A percentile compares a stretch with the other conserved stretches of the same genome.
phyloP scores from a whole-genome alignment of 2,797 vertebrate species.

The Sebastes hopkinsi region DNA sequence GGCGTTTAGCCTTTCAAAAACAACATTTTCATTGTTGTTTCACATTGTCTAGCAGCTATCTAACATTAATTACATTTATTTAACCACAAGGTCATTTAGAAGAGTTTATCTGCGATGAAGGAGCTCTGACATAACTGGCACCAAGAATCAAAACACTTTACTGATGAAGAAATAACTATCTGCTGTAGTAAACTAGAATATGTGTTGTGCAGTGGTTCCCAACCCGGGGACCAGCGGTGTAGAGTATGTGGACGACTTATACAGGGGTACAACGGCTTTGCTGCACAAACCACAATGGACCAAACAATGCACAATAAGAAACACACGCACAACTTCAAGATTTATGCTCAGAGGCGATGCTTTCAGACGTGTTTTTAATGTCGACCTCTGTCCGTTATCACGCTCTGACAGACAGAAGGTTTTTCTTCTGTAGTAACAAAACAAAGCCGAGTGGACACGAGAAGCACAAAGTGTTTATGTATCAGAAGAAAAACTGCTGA shows the following conservation, averaged over 20 bases:
- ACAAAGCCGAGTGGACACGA: background rate
- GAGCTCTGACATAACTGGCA: background rate
- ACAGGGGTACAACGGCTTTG: background rate
- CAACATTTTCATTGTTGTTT: too few species aligned
- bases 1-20: too few species aligned
- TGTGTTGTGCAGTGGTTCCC: background rate
- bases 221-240: too few species aligned
- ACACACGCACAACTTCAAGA: constrained; percentile 16
- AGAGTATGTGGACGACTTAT: background rate
- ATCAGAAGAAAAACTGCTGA: background rate
- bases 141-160: background rate
- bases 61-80: too few species aligned
- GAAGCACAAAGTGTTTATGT: constrained; percentile 13
- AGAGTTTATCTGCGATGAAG: fast-evolving
- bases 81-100: background rate
- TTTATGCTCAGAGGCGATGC: background rate
- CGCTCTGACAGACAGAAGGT: too few species aligned
- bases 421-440: background rate
- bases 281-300: constrained; percentile 7
- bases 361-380: background rate
- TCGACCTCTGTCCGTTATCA: too few species aligned
- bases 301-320: constrained; percentile 35
- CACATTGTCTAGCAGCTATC: too few species aligned
- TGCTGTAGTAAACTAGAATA: background rate
- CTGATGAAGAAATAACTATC: background rate